Base-by-base conservation (phyloP, 2,888 invertebrate genomes). In the Oegoconia quadripuncta region DNA sequence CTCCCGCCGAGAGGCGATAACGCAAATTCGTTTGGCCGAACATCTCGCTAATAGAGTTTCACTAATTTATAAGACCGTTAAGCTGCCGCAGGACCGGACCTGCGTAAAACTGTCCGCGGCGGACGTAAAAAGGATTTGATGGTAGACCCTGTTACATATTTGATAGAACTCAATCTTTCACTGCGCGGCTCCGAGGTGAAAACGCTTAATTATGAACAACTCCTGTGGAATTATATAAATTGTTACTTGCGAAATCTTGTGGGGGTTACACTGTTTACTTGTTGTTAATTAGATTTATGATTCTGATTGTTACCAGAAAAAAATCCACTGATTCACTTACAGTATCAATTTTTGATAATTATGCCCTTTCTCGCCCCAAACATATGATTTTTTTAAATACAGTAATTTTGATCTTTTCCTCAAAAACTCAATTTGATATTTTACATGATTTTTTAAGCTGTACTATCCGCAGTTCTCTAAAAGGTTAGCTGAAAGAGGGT, bases 41-140 rank as follows among this genome's bases (percentile, higher is more conserved):
- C 83, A 83, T 86, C 83, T 74, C 76, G 82, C 79, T 87, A 87
- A 86, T 87, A 87, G 86, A 86, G 86, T 86, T 87, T 83, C 80
- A 79, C 83, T 87, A 84, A 87, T 87, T 87, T 87, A 84, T 83
- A 84, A 84, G 84, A 68, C 74, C 72, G 77, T 81, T 78, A 82
- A 78, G 81, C 77, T 74, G 43, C 63, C 64, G 48, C 67, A 58
- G 65, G 55, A 55, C 66, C 67, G 70, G 65, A 63, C 70, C 65
- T 64, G 60, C 72, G 71, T 75, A 74, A 75, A 81, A 79, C 76
- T 78, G 79, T 80, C 77, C 80, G 74, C 69, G 67, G 64, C 62
- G 65, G 61, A 74, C 71, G 68, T 76, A 77, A 80, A 82, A 83
- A 80, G 81, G 82, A 79, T 83, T 81, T 79, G 70, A 78, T 69